Evolutionary conservation across 2,888 invertebrate genomes (phyloP).

Genomic region (Drosophila cognata): DNA sequence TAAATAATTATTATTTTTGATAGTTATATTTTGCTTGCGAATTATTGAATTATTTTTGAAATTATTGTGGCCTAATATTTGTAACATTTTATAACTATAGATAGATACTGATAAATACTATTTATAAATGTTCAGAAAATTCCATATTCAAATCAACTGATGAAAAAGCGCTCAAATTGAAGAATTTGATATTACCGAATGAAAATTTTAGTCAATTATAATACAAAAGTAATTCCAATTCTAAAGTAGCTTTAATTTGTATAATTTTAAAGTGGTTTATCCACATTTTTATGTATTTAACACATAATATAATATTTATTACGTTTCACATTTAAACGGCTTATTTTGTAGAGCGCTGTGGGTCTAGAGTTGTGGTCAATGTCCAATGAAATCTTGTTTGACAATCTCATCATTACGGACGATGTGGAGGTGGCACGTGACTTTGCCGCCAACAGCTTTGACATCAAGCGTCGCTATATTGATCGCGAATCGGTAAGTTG

Average conservation of each 20-base stretch:
- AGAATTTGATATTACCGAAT: background rate
- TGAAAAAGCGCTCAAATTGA: rapidly evolving
- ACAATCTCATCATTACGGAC: conserved; percentile 97
- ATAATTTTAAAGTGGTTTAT: background rate
- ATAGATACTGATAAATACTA: no score
- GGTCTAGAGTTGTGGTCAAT: conserved; percentile 99
- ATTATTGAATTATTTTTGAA: no score
- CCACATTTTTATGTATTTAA: background rate
- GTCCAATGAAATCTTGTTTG: conserved; percentile 97
- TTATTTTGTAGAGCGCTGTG: conserved; percentile 90
- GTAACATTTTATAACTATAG: background rate
- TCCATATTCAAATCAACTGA: background rate
- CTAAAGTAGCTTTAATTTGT: background rate
- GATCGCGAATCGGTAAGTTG: conserved; percentile 92
- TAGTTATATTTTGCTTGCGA: background rate
- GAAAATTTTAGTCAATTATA: background rate
- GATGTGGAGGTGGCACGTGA: conserved; percentile 90
- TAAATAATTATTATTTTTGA: background rate
- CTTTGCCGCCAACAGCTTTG: conserved; percentile 94
- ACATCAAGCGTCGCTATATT: conserved; percentile 92
- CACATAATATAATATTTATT: background rate
- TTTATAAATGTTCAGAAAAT: background rate
- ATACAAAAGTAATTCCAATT: background rate
- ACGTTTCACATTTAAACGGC: background rate
- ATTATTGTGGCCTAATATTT: no score